Base-by-base conservation (phyloP, 2,113 vertebrate species). In the Megaptera novaeangliae region DNA sequence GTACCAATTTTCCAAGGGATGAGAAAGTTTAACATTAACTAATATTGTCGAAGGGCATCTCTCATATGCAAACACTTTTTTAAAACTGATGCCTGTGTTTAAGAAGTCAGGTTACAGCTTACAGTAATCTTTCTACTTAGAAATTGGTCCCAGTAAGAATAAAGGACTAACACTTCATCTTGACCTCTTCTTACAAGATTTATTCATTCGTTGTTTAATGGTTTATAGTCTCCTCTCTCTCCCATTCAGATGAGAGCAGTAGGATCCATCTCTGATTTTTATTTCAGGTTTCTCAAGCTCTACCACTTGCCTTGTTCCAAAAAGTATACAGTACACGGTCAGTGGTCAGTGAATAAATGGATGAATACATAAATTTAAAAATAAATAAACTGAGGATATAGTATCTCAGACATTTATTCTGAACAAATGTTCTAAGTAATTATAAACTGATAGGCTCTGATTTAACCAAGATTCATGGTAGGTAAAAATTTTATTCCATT, bases 401-500 rank as follows among this genome's bases (percentile, higher is more conserved):
- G 27, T 68, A 12, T 93, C 41, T 85, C 52, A n/a, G 36, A 46
- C 1, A 74, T 78, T 86, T 44, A 86, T 13, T 77, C 46, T 91
- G 34, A 75, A 88, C 12, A 61, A 44, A 68, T 71, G 63, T 97
- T 80, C 18, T 18, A 88, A 64, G 20, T n/a, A 93, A 83, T 84
- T 66, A 36, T 59, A 81, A 87, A 61, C 52, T 34, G 9, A 74
- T 34, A 91, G 55, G 72, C 12, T 89, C 31, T 92, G 86, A 83
- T 83, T 41, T 63, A 72, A 95, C 36, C n/a, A 71, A 83, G 55
- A 21, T 15, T 80, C 94, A 75, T 23, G 29, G 75, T 21, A 44
- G 55, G 93, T 89, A 8, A 72, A 97, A 96, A 57, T 88, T 97
- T 95, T 39, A 64, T 29, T 88, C 46, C 69, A 86, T 80, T 88